Evolutionary conservation across 1,140 invertebrate genomes (phyloP).

Genomic region (Belonocnema kinseyi): DNA sequence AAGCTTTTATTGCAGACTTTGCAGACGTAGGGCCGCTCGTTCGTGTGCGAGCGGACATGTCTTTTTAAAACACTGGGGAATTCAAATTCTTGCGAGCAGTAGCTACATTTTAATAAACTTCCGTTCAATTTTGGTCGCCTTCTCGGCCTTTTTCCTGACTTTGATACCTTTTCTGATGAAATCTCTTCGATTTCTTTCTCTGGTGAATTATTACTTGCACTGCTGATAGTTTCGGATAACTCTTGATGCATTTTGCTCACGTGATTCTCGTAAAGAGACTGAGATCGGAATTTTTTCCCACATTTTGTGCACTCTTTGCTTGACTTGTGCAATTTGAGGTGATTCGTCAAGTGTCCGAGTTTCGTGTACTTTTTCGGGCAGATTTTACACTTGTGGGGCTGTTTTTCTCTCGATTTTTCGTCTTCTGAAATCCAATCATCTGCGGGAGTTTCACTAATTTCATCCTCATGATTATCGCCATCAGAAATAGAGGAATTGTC

Average conservation of each 20-base stretch:
- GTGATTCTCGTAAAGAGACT: conserved; percentile 55
- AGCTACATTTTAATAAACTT: conserved; percentile 48
- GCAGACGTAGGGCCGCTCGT: conserved; percentile 75
- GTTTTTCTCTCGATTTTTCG: conserved; percentile 36
- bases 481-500: conserved; percentile 14
- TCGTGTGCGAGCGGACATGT: conserved; percentile 85
- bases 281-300: conserved; percentile 52
- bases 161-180: neutral
- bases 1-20: conserved; percentile 67
- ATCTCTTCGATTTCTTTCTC: neutral
- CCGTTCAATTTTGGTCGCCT: conserved; percentile 27
- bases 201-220: conserved; percentile 18
- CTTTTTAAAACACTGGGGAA: conserved; percentile 77
- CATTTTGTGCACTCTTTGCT: conserved; percentile 56
- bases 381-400: conserved; percentile 55
- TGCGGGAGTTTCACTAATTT: conserved; percentile 32
- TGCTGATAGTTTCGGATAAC: neutral
- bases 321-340: conserved; percentile 52
- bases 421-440: conserved; percentile 35
- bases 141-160: neutral
- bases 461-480: neutral
- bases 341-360: conserved; percentile 58
- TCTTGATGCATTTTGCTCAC: conserved; percentile 50
- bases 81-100: conserved; percentile 62
- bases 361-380: conserved; percentile 60